These are phyloP conservation scores for Centropus unirufus DNA, from an alignment of 2,113 vertebrate species.

Conservation along the genomic window DNA sequence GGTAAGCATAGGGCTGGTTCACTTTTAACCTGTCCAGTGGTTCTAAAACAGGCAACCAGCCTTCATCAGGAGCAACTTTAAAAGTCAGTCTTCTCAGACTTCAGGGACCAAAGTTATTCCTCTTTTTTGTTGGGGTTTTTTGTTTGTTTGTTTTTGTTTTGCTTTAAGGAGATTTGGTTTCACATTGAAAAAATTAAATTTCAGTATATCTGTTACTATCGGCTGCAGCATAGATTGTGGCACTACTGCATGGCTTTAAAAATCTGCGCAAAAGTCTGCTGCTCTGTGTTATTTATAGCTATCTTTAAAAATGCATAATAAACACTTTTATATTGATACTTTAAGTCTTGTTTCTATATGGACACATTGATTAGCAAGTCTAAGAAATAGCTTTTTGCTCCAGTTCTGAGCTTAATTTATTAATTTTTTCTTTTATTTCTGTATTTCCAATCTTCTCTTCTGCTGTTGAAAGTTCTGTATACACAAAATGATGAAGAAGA, in stretches of 20 bases:
- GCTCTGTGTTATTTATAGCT: conserved; percentile 57
- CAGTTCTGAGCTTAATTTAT: neutral
- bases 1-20: neutral
- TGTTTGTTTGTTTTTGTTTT: neutral
- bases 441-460: neutral
- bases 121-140: neutral
- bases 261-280: conserved; percentile 63
- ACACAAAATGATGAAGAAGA: neutral
- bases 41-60: neutral
- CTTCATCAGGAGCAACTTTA: neutral
- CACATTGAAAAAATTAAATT: conserved; percentile 75
- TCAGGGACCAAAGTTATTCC: neutral
- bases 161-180: conserved; percentile 75
- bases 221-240: conserved; percentile 69
- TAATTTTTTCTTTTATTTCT: neutral
- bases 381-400: neutral
- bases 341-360: conserved; percentile 5
- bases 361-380: neutral
- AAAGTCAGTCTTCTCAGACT: neutral
- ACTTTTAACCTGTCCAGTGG: neutral
- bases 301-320: conserved; percentile 48
- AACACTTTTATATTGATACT: conserved; percentile 46
- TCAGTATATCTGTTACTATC: conserved; percentile 73
- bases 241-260: conserved; percentile 60
- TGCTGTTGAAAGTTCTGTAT: neutral